Base-by-base conservation (phyloP, 2,888 invertebrate genomes). In the Calliscelio sp. region DNA sequence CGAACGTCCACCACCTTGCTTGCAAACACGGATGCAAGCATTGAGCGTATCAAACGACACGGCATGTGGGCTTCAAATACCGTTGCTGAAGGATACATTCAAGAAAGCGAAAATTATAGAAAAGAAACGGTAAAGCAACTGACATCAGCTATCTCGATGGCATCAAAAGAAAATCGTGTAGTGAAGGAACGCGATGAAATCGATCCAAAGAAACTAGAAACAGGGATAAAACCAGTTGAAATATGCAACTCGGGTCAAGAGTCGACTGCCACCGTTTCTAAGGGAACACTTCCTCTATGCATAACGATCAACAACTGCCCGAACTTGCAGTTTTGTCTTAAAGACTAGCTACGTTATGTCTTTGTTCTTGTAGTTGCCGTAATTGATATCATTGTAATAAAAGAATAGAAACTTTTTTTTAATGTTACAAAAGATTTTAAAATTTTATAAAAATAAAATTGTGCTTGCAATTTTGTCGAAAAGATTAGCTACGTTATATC, bases 41-140 rank as follows among this genome's bases (percentile, higher is more conserved):
- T 44, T 25, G 41, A 63, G 16, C 24, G n/a, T n/a, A 63, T 63
- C 5, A 63, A 63, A 44, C 8, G 41, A 1, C 61, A 44, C 35
- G 61, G 61, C 2, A 44, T 44, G 10, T 63, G 44, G 61, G 32
- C 24, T 2, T 53, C 53, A 2, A 6, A 24, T 25, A 6, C 53
- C n/a, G 53, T 53, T 25, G 53, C 53, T 3, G 18, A 18, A 5
- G n/a, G 4, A 55, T 55, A 55, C 20, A 18, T 55, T 8, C 32
- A 32, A 55, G 55, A 55, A 1, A 32, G 24, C 8, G 18, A 16
- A 1, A 55, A 16, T 11, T 55, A 28, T 32, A 55, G 11, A 8
- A 32, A 28, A 32, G 0, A 55, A 55, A 55, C 32, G 14, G 32
- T 55, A 6, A 55, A 32, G 28, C 28, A 28, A 32, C 28, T 55